Evolutionary conservation across 2,888 invertebrate species (phyloP).

Genomic region (Glyphotaelius pellucidus): DNA sequence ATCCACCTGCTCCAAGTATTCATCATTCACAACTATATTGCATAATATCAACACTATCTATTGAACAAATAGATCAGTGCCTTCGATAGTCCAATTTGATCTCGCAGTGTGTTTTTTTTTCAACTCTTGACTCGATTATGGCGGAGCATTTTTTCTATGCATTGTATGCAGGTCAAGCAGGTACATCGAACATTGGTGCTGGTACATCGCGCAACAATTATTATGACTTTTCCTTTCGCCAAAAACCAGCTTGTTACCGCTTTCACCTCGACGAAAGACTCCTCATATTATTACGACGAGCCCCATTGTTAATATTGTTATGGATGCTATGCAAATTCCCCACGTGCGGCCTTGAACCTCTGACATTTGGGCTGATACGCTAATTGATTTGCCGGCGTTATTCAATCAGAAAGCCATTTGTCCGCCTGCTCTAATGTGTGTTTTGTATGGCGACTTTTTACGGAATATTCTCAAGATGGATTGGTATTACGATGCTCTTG

Average conservation of each 20-base stretch:
- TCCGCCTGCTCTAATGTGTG: background rate
- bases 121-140: background rate
- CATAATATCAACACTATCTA: no score
- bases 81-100: background rate
- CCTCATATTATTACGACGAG: background rate
- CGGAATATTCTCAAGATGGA: background rate
- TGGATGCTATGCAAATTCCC: conserved; percentile 3
- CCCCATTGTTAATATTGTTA: background rate
- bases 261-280: background rate
- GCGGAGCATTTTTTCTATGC: background rate
- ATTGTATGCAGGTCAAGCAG: background rate
- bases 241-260: background rate
- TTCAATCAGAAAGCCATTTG: background rate
- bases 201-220: background rate
- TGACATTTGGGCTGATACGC: conserved; percentile 18
- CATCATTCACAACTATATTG: no score
- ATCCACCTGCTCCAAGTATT: no score
- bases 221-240: conserved; percentile 15
- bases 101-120: background rate
- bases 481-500: background rate
- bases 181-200: background rate
- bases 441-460: background rate
- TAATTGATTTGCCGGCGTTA: background rate
- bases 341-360: conserved; percentile 18
- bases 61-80: background rate